phyloP scores from a whole-genome alignment of 2,888 invertebrate species.

The Macaria notata region DNA sequence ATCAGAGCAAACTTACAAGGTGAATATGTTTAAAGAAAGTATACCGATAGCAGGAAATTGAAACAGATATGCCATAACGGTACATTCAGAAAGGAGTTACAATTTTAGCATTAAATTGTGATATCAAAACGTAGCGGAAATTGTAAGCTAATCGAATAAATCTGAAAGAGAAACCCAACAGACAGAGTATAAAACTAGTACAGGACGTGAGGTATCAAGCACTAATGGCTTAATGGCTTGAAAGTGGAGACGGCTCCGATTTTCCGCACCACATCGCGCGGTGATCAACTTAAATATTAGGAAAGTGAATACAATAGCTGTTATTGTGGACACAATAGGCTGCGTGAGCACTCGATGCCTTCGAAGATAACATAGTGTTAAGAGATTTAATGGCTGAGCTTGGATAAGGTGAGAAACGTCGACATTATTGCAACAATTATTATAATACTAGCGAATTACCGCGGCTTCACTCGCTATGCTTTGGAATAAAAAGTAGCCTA shows the following conservation, averaged over 20 bases:
- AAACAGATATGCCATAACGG: too few relatives aligned
- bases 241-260: slow-evolving; percentile 27
- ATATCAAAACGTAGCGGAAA: neutral
- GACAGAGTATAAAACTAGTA: slow-evolving; percentile 7
- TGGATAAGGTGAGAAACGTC: neutral
- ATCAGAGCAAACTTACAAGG: too few relatives aligned
- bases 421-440: too few relatives aligned
- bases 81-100: too few relatives aligned
- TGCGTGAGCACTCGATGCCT: slow-evolving; percentile 5
- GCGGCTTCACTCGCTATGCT: too few relatives aligned
- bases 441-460: too few relatives aligned
- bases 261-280: slow-evolving; percentile 29
- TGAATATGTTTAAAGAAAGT: too few relatives aligned
- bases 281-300: slow-evolving; percentile 29
- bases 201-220: slow-evolving; percentile 22
- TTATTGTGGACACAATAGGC: slow-evolving; percentile 13
- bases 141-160: slow-evolving; percentile 10
- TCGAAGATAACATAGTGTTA: slow-evolving; percentile 3
- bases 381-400: neutral
- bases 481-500: too few relatives aligned
- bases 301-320: slow-evolving; percentile 24
- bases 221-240: slow-evolving; percentile 23
- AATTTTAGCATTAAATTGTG: too few relatives aligned
- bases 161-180: slow-evolving; percentile 17
- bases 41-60: too few relatives aligned